A percentile compares a stretch with the other conserved stretches of the same genome.
These are phyloP conservation scores for Nebria ingens DNA, from an alignment of 1,140 invertebrate genomes.

Conservation along the genomic window DNA sequence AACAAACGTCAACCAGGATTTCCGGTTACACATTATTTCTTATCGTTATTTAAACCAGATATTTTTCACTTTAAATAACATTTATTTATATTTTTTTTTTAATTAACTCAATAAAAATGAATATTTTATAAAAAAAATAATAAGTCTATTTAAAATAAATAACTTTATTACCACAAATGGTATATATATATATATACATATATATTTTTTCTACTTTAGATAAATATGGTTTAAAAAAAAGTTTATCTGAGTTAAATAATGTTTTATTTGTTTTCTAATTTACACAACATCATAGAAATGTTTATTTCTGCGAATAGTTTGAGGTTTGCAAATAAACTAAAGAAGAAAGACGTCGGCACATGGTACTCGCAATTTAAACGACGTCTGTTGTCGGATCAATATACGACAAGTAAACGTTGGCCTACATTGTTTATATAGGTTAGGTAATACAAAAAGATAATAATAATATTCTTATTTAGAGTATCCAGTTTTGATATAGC, in stretches of 20 bases:
- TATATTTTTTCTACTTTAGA: no score
- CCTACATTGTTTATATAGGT: constrained; percentile 5
- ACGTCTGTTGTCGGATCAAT: not conserved
- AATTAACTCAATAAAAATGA: not conserved
- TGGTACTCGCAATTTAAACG: not conserved
- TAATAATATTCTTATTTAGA: not conserved
- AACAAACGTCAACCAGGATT: no score
- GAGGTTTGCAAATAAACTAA: constrained; percentile 3
- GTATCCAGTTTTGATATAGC: no score
- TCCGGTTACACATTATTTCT: no score
- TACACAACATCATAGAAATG: constrained; percentile 17
- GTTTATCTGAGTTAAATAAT: not conserved
- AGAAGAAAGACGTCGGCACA: not conserved
- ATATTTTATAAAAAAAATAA: not conserved
- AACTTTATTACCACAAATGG: no score
- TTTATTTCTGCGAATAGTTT: constrained; percentile 14
- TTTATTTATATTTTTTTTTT: no score
- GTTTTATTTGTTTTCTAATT: not conserved
- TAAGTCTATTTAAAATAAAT: no score
- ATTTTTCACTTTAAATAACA: no score
- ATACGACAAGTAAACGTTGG: not conserved
- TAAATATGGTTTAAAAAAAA: no score
- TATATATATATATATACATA: no score
- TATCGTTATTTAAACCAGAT: no score
- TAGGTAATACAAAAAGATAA: constrained; percentile 1